Conservation (phyloP, 2,113 vertebrate genomes). For the Osmerus mordax region DNA sequence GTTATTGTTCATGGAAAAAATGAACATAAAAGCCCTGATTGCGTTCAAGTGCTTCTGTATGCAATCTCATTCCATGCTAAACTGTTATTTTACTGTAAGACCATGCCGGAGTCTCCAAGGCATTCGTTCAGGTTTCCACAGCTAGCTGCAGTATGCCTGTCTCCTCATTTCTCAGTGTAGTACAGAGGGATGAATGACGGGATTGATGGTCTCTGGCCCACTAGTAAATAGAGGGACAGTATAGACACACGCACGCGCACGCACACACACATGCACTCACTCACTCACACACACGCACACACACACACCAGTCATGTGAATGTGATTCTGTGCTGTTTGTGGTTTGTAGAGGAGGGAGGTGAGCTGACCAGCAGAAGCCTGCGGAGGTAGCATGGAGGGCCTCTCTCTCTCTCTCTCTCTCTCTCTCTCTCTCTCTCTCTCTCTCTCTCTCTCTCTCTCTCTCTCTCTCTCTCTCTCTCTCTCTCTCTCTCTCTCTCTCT, state of each 20-base stretch:
- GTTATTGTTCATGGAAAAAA: not conserved
- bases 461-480: slow-evolving; percentile 57
- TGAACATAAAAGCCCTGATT: not conserved
- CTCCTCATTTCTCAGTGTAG: not conserved
- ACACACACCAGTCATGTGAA: not conserved
- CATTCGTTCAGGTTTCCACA: slow-evolving; percentile 10
- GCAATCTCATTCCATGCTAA: slow-evolving; percentile 5
- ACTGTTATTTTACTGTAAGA: not conserved
- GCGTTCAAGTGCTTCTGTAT: slow-evolving; percentile 30
- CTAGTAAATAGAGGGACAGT: not conserved
- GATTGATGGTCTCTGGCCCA: not conserved
- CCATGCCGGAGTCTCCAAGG: not conserved
- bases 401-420: slow-evolving; percentile 18
- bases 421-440: slow-evolving; percentile 13
- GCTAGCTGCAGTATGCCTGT: not conserved
- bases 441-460: slow-evolving; percentile 74
- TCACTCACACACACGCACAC: slow-evolving; percentile 21
- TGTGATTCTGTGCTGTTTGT: slow-evolving; percentile 35
- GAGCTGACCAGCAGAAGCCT: slow-evolving; percentile 21
- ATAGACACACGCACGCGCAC: not conserved
- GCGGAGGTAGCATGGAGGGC: slow-evolving; percentile 30
- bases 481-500: slow-evolving; percentile 6
- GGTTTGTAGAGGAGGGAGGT: slow-evolving; percentile 40
- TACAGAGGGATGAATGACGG: not conserved
- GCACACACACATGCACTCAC: slow-evolving; percentile 1